These are phyloP conservation scores for Palythoa caribaeorum DNA, from an alignment of 92 coral and sea anemone species.

Conservation along the genomic window DNA sequence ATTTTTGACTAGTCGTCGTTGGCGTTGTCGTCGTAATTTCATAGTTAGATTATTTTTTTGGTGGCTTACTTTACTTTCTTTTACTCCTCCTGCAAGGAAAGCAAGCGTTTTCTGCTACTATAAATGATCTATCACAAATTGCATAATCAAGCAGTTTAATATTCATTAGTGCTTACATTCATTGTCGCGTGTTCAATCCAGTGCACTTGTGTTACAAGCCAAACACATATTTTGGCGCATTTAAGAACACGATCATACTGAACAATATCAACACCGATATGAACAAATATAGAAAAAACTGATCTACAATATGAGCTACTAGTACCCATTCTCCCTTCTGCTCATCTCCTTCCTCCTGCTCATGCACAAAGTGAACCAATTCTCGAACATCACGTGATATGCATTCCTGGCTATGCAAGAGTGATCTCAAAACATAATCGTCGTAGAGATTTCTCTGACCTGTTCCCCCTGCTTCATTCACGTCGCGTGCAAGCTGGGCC, in stretches of 20 bases:
- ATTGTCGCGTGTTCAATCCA: too few relatives aligned
- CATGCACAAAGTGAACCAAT: slow-evolving; percentile 71
- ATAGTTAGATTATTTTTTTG: too few relatives aligned
- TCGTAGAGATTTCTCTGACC: slow-evolving; percentile 27
- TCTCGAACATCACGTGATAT: slow-evolving; percentile 69
- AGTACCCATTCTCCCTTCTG: slow-evolving; percentile 85
- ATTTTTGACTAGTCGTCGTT: too few relatives aligned
- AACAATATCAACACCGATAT: slow-evolving; percentile 66
- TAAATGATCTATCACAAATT: too few relatives aligned
- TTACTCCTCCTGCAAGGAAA: too few relatives aligned
- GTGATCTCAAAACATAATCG: slow-evolving; percentile 45
- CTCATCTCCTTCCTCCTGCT: slow-evolving; percentile 73
- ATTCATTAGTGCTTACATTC: too few relatives aligned
- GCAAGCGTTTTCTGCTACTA: too few relatives aligned
- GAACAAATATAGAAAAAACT: slow-evolving; percentile 85
- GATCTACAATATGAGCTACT: slow-evolving; percentile 79
- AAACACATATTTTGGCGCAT: slow-evolving; percentile 79
- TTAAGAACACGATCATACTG: slow-evolving; percentile 70
- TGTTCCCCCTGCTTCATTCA: slow-evolving; percentile 13
- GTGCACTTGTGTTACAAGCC: neutral
- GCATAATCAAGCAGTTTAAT: too few relatives aligned
- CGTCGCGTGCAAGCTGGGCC: slow-evolving; percentile 11
- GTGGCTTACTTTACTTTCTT: too few relatives aligned
- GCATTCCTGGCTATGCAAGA: slow-evolving; percentile 42
- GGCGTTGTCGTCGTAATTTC: too few relatives aligned